Evolutionary conservation across 2,797 vertebrate species (phyloP).

Genomic region (Coluber constrictor): DNA sequence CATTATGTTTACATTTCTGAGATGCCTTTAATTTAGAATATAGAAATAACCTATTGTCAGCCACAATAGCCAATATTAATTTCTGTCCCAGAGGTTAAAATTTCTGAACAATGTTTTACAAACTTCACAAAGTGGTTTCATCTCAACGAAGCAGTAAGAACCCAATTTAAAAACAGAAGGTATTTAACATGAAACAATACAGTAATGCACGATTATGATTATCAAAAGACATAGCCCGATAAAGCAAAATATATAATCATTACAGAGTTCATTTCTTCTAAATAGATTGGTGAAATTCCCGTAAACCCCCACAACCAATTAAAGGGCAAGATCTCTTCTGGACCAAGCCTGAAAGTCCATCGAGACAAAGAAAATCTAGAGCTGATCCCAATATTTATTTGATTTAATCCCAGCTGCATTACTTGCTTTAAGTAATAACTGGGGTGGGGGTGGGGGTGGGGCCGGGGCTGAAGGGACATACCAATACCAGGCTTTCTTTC

Average conservation of each 20-base stretch:
- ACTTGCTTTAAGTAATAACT: too few relatives aligned
- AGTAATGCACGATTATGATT: not conserved
- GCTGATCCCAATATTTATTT: not conserved
- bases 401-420: too few relatives aligned
- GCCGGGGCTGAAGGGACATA: not conserved
- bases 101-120: not conserved
- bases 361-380: not conserved
- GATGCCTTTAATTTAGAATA: not conserved
- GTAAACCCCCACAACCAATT: not conserved
- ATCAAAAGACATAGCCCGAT: not conserved
- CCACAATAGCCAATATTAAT: not conserved
- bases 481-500: not conserved
- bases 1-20: not conserved
- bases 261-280: not conserved
- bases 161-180: not conserved
- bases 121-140: not conserved
- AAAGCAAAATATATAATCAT: not conserved
- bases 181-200: not conserved
- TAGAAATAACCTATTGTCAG: not conserved
- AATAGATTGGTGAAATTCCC: not conserved
- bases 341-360: not conserved
- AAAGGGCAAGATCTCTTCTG: not conserved
- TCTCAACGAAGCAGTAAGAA: not conserved
- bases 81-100: not conserved
- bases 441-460: accelerated